Evolutionary conservation across 2,888 invertebrate species (phyloP), one percentile per base, ranked within the genome.

Genomic region (Leptinotarsa tumamoca): DNA sequence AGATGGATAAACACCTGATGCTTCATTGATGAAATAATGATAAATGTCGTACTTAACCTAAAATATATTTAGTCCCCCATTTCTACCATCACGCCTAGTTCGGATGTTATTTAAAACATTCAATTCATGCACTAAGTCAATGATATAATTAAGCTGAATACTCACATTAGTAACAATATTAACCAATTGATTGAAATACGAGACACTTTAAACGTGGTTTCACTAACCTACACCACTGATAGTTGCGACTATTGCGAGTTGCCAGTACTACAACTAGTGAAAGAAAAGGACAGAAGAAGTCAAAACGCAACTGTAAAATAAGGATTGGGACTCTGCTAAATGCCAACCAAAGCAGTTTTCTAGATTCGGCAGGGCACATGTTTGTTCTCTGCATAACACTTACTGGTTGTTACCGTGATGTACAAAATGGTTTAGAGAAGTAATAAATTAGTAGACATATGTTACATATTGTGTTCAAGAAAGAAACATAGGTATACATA

Each of bases 221-320:
- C 43, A 75, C 58, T 67, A 71, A 71, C 71, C 58, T 23, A 63
- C 49, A 75, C 43, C 43, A 43, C 43, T 43, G 43, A 43, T 43
- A 43, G 43, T 43, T 43, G 43, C 43, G 2, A 43, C 43, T 43
- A 43, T 43, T 43, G 43, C 43, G 43, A 13, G 43, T 10, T 10
- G 43, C 43, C 10, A 10, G 43, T 43, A 43, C 43, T 43, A 10
- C 69, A 68, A 72, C 75, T 54, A 69, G 72, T 69, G 63, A 63
- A 52, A 23, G 66, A 63, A 63, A 58, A 33, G 7, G 56, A 61
- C 61, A 27, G 61, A 27, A 61, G 13, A 18, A 23, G 4, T 10
- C 43, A 14, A 27, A 23, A 33, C 43, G n/a, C 27, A 23, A n/a
- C 68, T 23, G 68, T 49, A 13, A 23, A 68, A 68, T 49, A n/a